Conservation (phyloP, 1,140 invertebrate genomes). For the Thereuonema tuberculata region DNA sequence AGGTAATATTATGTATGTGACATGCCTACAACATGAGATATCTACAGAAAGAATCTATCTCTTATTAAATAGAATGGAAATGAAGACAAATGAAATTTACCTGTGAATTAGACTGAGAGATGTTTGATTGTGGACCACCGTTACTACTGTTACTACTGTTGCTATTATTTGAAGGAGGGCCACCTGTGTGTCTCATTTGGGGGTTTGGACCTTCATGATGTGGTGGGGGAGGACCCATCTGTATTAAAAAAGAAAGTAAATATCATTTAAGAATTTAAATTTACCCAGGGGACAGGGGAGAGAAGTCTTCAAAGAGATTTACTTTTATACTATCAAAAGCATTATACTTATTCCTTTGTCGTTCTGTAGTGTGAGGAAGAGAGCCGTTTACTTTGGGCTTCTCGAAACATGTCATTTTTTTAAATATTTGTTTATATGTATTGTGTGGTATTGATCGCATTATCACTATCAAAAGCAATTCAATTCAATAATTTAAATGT, state of each 20-base stretch:
- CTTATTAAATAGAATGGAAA: no score
- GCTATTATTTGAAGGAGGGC: constrained; percentile 13
- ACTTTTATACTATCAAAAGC: not conserved
- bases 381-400: no score
- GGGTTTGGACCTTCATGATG: constrained; percentile 8
- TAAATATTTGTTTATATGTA: not conserved
- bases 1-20: no score
- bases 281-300: not conserved
- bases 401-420: no score
- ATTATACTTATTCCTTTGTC: not conserved
- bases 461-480: no score
- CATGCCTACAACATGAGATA: no score
- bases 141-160: constrained; percentile 5
- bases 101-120: no score
- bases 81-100: no score
- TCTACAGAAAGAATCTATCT: no score
- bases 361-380: no score
- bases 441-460: no score
- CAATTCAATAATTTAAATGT: not conserved
- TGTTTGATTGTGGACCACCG: no score
- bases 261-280: not conserved
- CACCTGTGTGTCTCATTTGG: constrained; percentile 16
- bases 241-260: constrained; percentile 1
- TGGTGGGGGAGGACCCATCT: constrained; percentile 20
- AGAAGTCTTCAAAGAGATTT: not conserved